These are phyloP conservation scores for Masticophis lateralis DNA, from an alignment of 2,797 vertebrate species.

Conservation along the genomic window DNA sequence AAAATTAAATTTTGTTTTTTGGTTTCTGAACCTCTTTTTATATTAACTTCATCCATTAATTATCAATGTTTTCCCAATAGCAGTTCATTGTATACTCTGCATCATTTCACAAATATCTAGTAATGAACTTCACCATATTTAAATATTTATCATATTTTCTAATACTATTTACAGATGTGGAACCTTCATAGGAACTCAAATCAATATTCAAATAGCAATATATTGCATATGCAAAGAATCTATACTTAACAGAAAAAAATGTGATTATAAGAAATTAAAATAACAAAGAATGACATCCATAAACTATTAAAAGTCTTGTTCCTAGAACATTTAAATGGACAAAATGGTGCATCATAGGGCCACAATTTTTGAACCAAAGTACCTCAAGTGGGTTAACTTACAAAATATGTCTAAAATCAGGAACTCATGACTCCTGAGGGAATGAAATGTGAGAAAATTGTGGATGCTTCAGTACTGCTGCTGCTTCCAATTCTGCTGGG, in stretches of 20 bases:
- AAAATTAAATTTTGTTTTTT: neutral
- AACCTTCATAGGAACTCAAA: neutral
- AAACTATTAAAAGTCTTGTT: neutral
- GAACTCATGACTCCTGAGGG: neutral
- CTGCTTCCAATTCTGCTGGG: neutral
- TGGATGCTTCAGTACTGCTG: neutral
- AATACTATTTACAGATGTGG: neutral
- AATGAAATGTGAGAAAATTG: neutral
- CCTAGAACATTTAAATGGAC: neutral
- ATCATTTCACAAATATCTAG: neutral
- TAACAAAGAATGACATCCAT: neutral
- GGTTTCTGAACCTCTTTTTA: neutral
- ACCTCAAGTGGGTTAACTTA: neutral
- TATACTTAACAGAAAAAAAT: neutral
- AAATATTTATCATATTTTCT: neutral
- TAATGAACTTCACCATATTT: neutral
- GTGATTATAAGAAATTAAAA: neutral
- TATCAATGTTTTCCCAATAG: neutral
- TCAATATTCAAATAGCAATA: neutral
- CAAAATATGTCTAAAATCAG: neutral
- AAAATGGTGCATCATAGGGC: neutral
- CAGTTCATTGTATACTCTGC: neutral
- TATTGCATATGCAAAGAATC: neutral
- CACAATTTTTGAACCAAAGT: neutral
- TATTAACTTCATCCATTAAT: neutral